phyloP scores from a whole-genome alignment of 2,888 invertebrate genomes.

The Ommatoiulus sabulosus region DNA sequence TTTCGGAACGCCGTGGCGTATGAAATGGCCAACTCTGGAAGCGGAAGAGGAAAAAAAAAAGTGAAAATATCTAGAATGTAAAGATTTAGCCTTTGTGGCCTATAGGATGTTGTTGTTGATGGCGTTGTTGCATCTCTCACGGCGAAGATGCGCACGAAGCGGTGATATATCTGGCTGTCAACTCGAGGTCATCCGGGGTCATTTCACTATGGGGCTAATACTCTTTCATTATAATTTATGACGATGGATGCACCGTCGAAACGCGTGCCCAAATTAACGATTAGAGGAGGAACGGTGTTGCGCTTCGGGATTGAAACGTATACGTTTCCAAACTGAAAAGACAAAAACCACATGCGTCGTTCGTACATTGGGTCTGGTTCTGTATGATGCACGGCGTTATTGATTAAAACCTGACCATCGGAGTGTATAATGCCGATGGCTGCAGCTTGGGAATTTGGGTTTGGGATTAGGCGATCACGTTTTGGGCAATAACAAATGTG shows the following conservation, averaged over 20 bases:
- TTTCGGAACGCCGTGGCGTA: background rate
- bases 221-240: slow-evolving; percentile 46
- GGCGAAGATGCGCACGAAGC: background rate
- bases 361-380: background rate
- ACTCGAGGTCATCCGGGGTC: background rate
- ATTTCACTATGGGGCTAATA: slow-evolving; percentile 12
- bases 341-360: background rate
- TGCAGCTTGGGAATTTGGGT: background rate
- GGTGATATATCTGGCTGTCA: slow-evolving; percentile 44
- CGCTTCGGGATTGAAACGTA: slow-evolving; percentile 12
- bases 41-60: background rate
- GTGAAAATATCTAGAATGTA: background rate
- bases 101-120: slow-evolving; percentile 39
- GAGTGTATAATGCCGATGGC: background rate
- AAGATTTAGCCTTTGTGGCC: slow-evolving; percentile 32
- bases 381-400: background rate
- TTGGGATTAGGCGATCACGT: slow-evolving; percentile 6
- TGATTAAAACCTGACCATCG: slow-evolving; percentile 7
- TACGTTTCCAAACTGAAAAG: slow-evolving; percentile 11
- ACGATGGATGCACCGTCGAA: background rate
- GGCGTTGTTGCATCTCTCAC: background rate
- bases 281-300: background rate
- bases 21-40: slow-evolving; percentile 24
- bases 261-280: slow-evolving; percentile 30
- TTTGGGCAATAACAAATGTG: slow-evolving; percentile 17